Evolutionary conservation across 1,140 invertebrate species (phyloP), one percentile per base, ranked within the genome.

Genomic region (Oedothorax gibbosus): DNA sequence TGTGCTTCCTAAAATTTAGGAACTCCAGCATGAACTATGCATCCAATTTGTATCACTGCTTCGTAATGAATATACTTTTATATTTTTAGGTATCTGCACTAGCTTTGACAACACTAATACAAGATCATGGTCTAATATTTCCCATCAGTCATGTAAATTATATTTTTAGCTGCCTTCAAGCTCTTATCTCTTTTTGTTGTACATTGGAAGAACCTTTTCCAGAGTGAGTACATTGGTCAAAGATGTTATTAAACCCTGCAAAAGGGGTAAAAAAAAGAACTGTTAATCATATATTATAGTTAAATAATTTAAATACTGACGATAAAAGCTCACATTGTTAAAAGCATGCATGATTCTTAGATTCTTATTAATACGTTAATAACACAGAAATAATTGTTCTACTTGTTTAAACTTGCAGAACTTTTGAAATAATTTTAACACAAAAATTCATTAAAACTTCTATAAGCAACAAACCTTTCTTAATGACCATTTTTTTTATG

Each of bases 111-210:
- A 60, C 60, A 9, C 57, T 75, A 56, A 18, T 84, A 7, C 53
- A 66, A 68, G 49, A 49, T 56, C 15, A 76, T 20, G 57, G 72
- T 18, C 14, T 84, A 12, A 68, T 84, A 51, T 75, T 84, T 76
- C 60, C 81, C 11, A 18, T 54, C 20, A 65, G 20, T 18, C 10
- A 21, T 12, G 35, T 68, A 15, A 65, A 84, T 56, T 84, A 84
- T 18, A 51, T 75, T 11, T 75, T 84, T n/a, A 66, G 57, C 11
- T 84, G 81, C 51, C 20, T 84, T 57, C 35, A 56, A 56, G 71
- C 81, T 20, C n/a, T 84, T 51, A 66, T 75, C 7, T 20, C 12
- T 15, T 84, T 84, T 68, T 76, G 71, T 64, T 64, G 60, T 56
- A n/a, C 18, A n/a, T 51, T 56, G 15, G 50, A 53, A 18, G 62